phyloP scores from a whole-genome alignment of 1,140 invertebrate species.

The Akabosia matsudoensis region DNA sequence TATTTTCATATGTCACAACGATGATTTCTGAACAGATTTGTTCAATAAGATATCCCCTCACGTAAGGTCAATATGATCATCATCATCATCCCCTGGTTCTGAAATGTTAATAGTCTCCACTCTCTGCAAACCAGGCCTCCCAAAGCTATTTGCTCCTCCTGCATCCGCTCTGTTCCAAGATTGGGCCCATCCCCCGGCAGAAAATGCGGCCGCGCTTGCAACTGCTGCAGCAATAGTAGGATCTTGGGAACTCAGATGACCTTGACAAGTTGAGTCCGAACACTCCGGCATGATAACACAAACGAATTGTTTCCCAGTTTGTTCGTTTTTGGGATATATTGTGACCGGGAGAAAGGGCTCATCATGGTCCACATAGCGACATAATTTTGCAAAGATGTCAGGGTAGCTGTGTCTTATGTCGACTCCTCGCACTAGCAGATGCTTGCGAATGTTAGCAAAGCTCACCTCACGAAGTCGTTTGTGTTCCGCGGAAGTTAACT shows the following conservation, averaged over 20 bases:
- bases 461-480: constrained; percentile 68
- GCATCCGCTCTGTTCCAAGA: no score
- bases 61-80: not conserved
- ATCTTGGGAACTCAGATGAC: not conserved
- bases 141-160: constrained; percentile 23
- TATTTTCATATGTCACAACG: not conserved
- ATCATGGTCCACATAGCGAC: constrained; percentile 73
- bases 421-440: constrained; percentile 73
- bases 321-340: constrained; percentile 75
- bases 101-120: constrained; percentile 31
- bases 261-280: constrained; percentile 9
- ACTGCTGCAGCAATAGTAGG: not conserved
- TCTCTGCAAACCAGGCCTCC: not conserved
- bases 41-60: no score
- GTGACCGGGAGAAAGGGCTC: constrained; percentile 83
- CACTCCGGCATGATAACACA: constrained; percentile 85
- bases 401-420: constrained; percentile 66
- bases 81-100: not conserved
- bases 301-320: constrained; percentile 79
- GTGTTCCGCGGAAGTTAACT: constrained; percentile 55
- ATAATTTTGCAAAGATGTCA: constrained; percentile 74
- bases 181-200: not conserved
- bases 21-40: no score
- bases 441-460: constrained; percentile 74
- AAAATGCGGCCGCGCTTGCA: not conserved